phyloP scores from a whole-genome alignment of 2,113 vertebrate species.

The Patagioenas fasciata region DNA sequence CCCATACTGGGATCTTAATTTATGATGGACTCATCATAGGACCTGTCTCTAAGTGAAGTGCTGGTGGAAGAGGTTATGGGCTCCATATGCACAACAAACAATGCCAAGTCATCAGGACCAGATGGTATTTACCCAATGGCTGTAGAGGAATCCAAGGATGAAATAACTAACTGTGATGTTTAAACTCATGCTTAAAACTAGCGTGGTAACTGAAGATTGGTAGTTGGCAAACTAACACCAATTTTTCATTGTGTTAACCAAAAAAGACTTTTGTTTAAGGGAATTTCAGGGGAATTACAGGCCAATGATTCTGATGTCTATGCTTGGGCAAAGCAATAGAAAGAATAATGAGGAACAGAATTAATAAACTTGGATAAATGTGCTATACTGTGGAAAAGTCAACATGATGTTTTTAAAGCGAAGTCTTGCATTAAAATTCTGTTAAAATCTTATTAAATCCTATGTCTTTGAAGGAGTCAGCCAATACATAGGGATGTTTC shows the following conservation, averaged over 20 bases:
- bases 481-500: neutral
- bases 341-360: neutral
- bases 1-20: constrained; percentile 3
- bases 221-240: neutral
- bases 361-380: neutral
- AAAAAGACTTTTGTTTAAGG: neutral
- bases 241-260: neutral
- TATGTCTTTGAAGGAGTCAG: neutral
- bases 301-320: accelerated
- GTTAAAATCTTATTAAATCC: neutral
- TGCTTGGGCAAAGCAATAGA: neutral
- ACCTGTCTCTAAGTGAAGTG: neutral
- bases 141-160: neutral
- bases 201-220: neutral
- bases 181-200: neutral
- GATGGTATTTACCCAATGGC: neutral
- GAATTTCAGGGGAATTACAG: neutral
- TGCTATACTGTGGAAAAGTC: neutral
- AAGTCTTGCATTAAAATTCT: neutral
- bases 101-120: neutral
- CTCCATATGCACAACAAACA: constrained; percentile 2
- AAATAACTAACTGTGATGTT: neutral
- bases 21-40: neutral
- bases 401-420: neutral
- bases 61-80: neutral